Percentiles rank a stretch among this genome's conserved stretches.
These are phyloP conservation scores for Dipodomys merriami DNA, from an alignment of 2,113 vertebrate species.

Conservation along the genomic window DNA sequence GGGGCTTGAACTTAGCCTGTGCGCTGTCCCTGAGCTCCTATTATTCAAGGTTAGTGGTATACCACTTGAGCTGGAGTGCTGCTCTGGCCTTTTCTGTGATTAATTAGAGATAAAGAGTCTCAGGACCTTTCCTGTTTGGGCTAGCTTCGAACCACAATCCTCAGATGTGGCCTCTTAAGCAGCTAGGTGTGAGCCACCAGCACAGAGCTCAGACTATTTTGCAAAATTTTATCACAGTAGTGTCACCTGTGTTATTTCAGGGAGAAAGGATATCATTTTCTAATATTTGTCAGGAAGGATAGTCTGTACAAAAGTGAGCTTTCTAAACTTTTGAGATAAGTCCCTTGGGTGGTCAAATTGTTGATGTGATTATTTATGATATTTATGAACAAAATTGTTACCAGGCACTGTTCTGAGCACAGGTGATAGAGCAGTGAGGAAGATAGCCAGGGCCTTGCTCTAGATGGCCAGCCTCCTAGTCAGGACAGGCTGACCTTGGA, in stretches of 20 bases:
- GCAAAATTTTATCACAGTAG: neutral
- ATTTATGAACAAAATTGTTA: neutral
- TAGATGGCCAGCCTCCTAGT: neutral
- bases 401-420: neutral
- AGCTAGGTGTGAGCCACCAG: no score
- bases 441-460: neutral
- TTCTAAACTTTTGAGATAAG: constrained; percentile 27
- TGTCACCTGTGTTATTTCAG: neutral
- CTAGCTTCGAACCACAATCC: no score
- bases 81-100: no score
- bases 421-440: neutral
- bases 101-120: no score
- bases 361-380: neutral
- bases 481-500: neutral
- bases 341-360: constrained; percentile 32
- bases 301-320: neutral
- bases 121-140: no score
- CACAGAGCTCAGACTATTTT: no score
- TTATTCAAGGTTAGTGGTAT: no score
- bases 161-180: no score
- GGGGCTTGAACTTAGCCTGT: no score
- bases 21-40: no score
- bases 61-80: no score
- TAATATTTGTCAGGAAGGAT: neutral
- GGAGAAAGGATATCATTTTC: neutral